These are phyloP conservation scores for Cephus sareptanus DNA, from an alignment of 2,888 invertebrate genomes.

Conservation along the genomic window DNA sequence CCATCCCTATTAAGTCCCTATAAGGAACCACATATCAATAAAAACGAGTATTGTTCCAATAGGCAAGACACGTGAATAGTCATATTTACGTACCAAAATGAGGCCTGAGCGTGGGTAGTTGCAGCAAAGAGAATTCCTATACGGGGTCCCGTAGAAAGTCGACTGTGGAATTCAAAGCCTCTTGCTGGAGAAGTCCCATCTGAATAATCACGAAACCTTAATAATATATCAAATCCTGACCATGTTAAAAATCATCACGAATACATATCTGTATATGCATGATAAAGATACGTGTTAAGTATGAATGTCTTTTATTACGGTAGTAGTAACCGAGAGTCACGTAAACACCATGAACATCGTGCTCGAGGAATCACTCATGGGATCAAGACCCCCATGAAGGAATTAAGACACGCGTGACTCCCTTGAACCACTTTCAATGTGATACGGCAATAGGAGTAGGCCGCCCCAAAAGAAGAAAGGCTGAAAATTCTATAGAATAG, in stretches of 20 bases:
- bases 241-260: not conserved
- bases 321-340: not conserved
- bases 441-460: not conserved
- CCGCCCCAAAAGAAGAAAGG: not conserved
- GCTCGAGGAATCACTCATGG: slow-evolving; percentile 1
- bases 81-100: not conserved
- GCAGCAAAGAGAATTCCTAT: not conserved
- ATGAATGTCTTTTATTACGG: not conserved
- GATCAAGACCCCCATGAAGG: slow-evolving; percentile 4
- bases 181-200: not conserved
- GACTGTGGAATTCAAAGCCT: not conserved
- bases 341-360: not conserved
- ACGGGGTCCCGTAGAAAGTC: not conserved
- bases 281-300: not conserved
- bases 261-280: not conserved
- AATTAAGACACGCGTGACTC: not conserved
- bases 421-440: not conserved
- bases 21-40: not conserved
- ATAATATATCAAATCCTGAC: not conserved
- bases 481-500: not conserved
- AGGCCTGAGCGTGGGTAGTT: not conserved
- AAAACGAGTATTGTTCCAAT: not conserved
- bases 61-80: not conserved
- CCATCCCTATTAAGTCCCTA: not conserved
- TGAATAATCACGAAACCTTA: not conserved